Percentiles rank a stretch among this genome's conserved stretches.
These are phyloP conservation scores for Agrypnus murinus DNA, from an alignment of 2,888 invertebrate genomes.

Conservation along the genomic window DNA sequence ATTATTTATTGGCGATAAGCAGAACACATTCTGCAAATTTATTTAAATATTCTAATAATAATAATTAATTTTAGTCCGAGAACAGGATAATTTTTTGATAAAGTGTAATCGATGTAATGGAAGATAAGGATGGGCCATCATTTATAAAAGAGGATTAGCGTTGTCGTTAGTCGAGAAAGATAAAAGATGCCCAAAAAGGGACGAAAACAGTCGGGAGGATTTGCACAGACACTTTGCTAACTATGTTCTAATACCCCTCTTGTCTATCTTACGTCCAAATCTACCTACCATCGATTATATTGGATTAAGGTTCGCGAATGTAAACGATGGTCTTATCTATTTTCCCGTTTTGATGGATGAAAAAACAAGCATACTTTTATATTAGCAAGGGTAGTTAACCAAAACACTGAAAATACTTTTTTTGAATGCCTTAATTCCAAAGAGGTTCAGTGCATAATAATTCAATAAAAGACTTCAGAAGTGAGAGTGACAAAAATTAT, in stretches of 20 bases:
- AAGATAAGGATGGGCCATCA: constrained; percentile 58
- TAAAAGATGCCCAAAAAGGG: constrained; percentile 61
- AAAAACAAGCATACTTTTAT: too few relatives aligned
- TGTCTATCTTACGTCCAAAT: constrained; percentile 64
- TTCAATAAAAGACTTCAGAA: too few relatives aligned
- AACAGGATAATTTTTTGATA: constrained; percentile 15
- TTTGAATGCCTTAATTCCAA: too few relatives aligned
- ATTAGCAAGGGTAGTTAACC: too few relatives aligned
- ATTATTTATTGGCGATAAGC: not conserved
- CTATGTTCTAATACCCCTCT: constrained; percentile 67
- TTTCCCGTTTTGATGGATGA: constrained; percentile 1
- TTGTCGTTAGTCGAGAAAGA: constrained; percentile 64
- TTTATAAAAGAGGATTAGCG: constrained; percentile 69
- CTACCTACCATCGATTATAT: constrained; percentile 66
- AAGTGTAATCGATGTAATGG: constrained; percentile 49
- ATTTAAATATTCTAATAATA: constrained; percentile 4
- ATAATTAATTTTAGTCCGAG: not conserved
- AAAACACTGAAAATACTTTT: too few relatives aligned
- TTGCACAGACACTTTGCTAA: constrained; percentile 67
- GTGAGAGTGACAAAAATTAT: too few relatives aligned
- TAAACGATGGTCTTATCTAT: constrained; percentile 41
- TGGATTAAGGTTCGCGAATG: constrained; percentile 59
- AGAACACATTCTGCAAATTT: not conserved
- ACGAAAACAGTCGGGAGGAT: constrained; percentile 57
- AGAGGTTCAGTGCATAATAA: too few relatives aligned